Base-by-base conservation (phyloP, 2,888 invertebrate species). In the Eilema depressum region DNA sequence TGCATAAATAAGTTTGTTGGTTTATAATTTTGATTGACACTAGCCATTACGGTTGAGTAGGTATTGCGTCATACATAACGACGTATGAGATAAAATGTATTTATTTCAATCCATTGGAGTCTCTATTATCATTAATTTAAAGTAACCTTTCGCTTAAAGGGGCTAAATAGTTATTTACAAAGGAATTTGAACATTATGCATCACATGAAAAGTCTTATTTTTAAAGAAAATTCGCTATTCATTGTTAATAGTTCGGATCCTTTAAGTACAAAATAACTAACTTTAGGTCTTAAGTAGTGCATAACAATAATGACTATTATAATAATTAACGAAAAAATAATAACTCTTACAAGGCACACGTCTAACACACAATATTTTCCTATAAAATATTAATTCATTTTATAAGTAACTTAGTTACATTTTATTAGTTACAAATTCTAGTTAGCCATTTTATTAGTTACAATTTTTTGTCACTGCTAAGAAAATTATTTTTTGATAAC, bases 1-100 rank as follows among this genome's bases (percentile, higher is more conserved):
- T 83, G 86, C 85, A 86, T 81, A 85, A 85, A 88, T 87, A 90
- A 91, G 83, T 92, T 93, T 91, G 92, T 91, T 88, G 88, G 89
- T 89, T 86, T 91, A 90, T 94, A 94, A 94, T 94, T 95, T 95
- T 95, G 95, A 95, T 95, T 95, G 95, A 95, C 95, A 95, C 92
- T 92, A 87, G 91, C 95, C 94, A 94, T 95, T 95, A 95, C 92
- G 91, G 91, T 88, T 88, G 91, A 91, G 90, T 91, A 90, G 91
- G 87, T 88, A 92, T 95, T 95, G 92, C 95, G 95, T 95, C 95
- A 95, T 91, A 91, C 84, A 86, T 87, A 91, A 89, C 90, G 89
- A 89, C 90, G 89, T 89, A 90, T 89, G 87, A 88, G 85, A 87
- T 86, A 85, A 84, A 80, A 81, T 78, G 37, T 72, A 78, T 76